These are phyloP conservation scores for Diglossa cyanea DNA, from an alignment of 2,797 vertebrate species.

Conservation along the genomic window DNA sequence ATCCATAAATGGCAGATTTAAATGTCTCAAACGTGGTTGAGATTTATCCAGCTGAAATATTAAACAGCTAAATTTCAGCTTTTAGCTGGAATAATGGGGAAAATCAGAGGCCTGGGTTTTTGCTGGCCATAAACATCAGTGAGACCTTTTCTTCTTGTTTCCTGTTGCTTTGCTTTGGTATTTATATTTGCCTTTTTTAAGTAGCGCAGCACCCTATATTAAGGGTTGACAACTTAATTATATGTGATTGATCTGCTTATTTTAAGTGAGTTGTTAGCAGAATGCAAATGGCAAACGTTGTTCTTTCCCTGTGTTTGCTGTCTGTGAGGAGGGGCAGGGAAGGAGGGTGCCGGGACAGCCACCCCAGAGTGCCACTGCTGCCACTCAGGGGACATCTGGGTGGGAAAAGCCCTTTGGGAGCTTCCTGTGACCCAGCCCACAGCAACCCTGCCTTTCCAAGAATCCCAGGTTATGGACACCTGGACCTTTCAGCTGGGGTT, in stretches of 20 bases:
- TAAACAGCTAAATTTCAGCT: background rate
- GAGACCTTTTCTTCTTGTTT: background rate
- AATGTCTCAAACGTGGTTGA: background rate
- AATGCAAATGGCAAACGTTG: conserved; percentile 24
- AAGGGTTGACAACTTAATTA: conserved; percentile 69
- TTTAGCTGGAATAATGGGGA: background rate
- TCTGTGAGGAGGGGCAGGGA: background rate
- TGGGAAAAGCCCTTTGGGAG: background rate
- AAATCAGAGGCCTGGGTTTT: background rate
- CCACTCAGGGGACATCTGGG: background rate
- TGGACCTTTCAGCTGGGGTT: rapidly evolving
- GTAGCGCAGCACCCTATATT: conserved; percentile 56
- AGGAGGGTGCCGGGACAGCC: rapidly evolving
- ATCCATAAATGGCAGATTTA: background rate
- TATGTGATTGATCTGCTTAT: conserved; percentile 64
- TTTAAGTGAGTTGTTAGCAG: conserved; percentile 37
- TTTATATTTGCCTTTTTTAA: conserved; percentile 50
- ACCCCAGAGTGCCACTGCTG: background rate
- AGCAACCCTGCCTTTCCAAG: background rate
- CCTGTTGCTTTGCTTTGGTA: conserved; percentile 50
- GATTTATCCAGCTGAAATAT: conserved; percentile 27
- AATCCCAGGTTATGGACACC: rapidly evolving
- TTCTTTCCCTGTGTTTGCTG: background rate
- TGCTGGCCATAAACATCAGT: background rate
- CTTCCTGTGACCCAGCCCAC: background rate